A percentile compares a stretch with the other conserved stretches of the same genome.
Evolutionary conservation across 1,140 invertebrate genomes (phyloP).

Genomic region (Zaprionus camerounensis): DNA sequence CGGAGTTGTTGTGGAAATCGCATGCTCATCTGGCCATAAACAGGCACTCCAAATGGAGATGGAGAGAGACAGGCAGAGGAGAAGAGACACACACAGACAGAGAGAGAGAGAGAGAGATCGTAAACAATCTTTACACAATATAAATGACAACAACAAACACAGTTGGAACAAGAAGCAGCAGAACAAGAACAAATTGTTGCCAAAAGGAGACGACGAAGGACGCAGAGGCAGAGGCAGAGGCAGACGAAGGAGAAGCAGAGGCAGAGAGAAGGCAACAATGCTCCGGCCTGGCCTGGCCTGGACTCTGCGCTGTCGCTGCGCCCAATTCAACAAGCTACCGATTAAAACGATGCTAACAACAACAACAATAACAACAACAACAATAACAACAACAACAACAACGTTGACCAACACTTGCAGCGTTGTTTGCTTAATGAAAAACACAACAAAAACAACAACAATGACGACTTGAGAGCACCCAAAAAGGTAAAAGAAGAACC

Average conservation of each 20-base stretch:
- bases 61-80: not conserved
- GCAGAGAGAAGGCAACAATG: not conserved
- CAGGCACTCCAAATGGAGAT: slow-evolving; percentile 2
- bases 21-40: slow-evolving; percentile 23
- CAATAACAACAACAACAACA: slow-evolving; percentile 22
- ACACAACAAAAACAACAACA: slow-evolving; percentile 15
- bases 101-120: not conserved
- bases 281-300: not conserved
- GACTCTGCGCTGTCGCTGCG: not conserved
- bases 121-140: slow-evolving; percentile 48
- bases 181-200: slow-evolving; percentile 58
- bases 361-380: slow-evolving; percentile 28
- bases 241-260: slow-evolving; percentile 8
- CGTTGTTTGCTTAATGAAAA: slow-evolving; percentile 71
- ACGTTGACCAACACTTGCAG: slow-evolving; percentile 40
- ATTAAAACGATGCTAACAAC: slow-evolving; percentile 62
- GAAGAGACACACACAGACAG: not conserved
- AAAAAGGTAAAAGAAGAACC: slow-evolving; percentile 36
- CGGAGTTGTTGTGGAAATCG: slow-evolving; percentile 29
- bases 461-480: slow-evolving; percentile 25
- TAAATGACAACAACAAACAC: slow-evolving; percentile 46
- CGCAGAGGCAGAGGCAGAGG: slow-evolving; percentile 20
- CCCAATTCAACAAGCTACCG: slow-evolving; percentile 58
- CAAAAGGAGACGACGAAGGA: slow-evolving; percentile 34
- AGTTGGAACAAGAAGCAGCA: slow-evolving; percentile 11